A percentile compares a stretch with the other conserved stretches of the same genome.
phyloP scores from a whole-genome alignment of 2,888 invertebrate genomes.

The Gastrophysa polygoni region DNA sequence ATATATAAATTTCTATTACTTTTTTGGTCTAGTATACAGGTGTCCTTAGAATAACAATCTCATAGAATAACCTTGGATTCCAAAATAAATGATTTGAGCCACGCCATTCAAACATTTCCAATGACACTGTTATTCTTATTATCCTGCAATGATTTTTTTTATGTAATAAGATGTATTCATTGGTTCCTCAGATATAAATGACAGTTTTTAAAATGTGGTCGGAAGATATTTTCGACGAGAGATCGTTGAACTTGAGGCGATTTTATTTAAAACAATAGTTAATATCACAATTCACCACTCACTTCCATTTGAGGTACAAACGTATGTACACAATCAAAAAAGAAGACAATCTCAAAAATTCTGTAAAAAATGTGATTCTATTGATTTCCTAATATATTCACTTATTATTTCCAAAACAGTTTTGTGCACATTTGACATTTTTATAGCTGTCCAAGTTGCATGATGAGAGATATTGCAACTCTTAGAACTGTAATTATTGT shows the following conservation, averaged over 20 bases:
- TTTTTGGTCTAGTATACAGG: slow-evolving; percentile 17
- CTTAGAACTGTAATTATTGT: too few relatives aligned
- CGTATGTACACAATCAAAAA: too few relatives aligned
- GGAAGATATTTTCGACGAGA: slow-evolving; percentile 26
- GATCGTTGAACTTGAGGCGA: slow-evolving; percentile 40
- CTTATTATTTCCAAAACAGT: too few relatives aligned
- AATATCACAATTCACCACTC: slow-evolving; percentile 22
- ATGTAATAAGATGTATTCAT: background rate
- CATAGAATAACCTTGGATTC: background rate
- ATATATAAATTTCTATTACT: slow-evolving; percentile 24
- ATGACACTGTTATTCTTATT: slow-evolving; percentile 9
- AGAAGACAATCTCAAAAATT: too few relatives aligned
- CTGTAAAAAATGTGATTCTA: too few relatives aligned
- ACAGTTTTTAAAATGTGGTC: slow-evolving; percentile 23
- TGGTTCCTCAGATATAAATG: slow-evolving; percentile 17
- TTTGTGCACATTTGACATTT: too few relatives aligned
- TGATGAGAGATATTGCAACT: too few relatives aligned
- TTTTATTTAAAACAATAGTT: slow-evolving; percentile 36
- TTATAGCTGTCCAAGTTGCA: too few relatives aligned
- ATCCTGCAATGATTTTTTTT: background rate
- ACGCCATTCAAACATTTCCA: background rate
- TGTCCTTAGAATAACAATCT: background rate
- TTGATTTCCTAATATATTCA: too few relatives aligned
- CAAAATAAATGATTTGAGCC: background rate
- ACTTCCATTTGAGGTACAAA: slow-evolving; percentile 1